phyloP scores from a whole-genome alignment of 2,113 vertebrate species.

The Erythrolamprus reginae region DNA sequence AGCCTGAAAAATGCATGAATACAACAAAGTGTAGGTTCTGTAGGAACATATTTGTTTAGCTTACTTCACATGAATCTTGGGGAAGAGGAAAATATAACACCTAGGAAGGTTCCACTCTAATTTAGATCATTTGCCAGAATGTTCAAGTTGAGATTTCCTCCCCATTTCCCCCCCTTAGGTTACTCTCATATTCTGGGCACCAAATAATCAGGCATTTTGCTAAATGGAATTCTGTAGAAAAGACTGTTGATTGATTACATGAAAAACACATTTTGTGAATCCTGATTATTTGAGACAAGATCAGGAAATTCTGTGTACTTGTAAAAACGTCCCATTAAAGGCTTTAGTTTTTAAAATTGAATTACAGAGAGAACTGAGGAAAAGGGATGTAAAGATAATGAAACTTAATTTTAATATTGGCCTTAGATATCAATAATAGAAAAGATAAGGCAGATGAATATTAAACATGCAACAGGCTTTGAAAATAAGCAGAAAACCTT shows the following conservation, averaged over 20 bases:
- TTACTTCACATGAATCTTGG: not conserved
- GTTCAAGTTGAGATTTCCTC: not conserved
- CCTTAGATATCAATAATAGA: not conserved
- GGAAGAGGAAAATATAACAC: not conserved
- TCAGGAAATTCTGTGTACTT: not conserved
- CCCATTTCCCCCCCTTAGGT: not conserved
- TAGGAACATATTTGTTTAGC: not conserved
- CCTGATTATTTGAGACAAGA: not conserved
- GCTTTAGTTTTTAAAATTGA: not conserved
- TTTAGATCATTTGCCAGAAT: not conserved
- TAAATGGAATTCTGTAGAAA: not conserved
- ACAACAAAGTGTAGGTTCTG: not conserved
- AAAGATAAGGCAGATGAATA: not conserved
- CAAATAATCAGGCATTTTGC: not conserved
- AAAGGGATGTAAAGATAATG: not conserved
- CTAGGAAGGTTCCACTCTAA: not conserved
- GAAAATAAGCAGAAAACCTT: not conserved
- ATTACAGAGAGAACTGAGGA: not conserved
- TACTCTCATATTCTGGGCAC: not conserved
- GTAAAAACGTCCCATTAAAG: not conserved
- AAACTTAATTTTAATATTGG: not conserved
- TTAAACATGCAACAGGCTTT: not conserved
- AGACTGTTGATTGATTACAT: not conserved
- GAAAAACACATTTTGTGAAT: not conserved
- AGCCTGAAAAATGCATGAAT: not conserved